A percentile compares a stretch with the other conserved stretches of the same genome.
phyloP scores from a whole-genome alignment of 2,797 vertebrate genomes.

The Acridotheres tristis region DNA sequence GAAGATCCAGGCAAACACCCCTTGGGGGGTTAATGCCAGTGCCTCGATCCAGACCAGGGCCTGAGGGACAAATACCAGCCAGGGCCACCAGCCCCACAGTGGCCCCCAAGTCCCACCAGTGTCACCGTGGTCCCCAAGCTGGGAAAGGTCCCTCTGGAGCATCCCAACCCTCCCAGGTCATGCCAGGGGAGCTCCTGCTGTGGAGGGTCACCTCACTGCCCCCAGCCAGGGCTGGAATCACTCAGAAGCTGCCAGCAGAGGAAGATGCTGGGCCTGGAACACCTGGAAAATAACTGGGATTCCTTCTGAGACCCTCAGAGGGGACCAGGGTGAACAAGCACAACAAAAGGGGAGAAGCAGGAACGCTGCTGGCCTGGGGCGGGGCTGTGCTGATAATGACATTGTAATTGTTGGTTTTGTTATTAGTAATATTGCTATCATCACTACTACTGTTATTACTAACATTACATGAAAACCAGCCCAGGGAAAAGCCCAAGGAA shows the following conservation, averaged over 20 bases:
- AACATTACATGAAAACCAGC: background rate
- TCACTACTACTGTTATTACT: accelerated
- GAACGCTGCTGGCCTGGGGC: background rate
- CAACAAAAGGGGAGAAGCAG: background rate
- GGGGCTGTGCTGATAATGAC: no score
- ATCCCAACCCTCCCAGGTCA: no score
- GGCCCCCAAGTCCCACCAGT: background rate
- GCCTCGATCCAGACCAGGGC: background rate
- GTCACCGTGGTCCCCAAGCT: background rate
- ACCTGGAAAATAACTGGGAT: background rate
- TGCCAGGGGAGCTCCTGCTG: background rate
- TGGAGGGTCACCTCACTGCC: accelerated
- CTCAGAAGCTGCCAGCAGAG: background rate
- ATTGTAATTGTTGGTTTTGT: accelerated
- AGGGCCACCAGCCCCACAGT: background rate
- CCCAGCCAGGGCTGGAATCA: background rate
- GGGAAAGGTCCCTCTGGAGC: no score
- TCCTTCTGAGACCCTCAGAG: background rate
- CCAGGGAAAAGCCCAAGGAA: background rate
- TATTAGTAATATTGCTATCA: background rate
- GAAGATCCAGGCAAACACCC: background rate
- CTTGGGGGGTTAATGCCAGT: background rate
- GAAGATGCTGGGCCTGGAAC: background rate
- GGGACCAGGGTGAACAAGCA: background rate
- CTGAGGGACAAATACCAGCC: background rate